Base-by-base conservation (phyloP, 2,113 vertebrate genomes). In the Triplophysa dalaica region DNA sequence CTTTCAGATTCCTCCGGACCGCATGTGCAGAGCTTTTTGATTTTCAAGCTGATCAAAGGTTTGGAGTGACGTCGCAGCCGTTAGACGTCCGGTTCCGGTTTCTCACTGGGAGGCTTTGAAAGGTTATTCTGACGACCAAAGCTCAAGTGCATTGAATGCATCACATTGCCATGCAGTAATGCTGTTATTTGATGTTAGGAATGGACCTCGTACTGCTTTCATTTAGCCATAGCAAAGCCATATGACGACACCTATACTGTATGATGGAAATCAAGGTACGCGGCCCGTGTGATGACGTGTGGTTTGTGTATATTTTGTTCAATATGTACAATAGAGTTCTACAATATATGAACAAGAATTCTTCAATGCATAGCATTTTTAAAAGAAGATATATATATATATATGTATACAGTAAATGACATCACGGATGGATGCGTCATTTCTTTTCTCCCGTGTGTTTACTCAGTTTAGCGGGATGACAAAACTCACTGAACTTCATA, bases 221-320 rank as follows among this genome's bases (percentile, higher is more conserved):
- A 66, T 80, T 80, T 45, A 60, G 73, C 61, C 63, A 64, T 45
- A 81, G 73, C 91, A 94, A 98, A 98, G 97, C 96, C 96, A 98
- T 98, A 98, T 94, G 93, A 94, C 87, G 91, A 89, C 92, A 91
- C 89, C 89, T 93, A 93, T 48, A 38, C 22, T 22, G 38, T 67
- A 50, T 33, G 52, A 22, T 19, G 54, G 54, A 10, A 58, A 21
- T 58, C 54, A 21, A 58, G 54, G 54, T n/a, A 58, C 16, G 19
- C 9, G 54, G 19, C 90, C 95, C 94, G 94, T 94, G 91, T 95
- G 93, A 95, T 90, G 89, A 90, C 93, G 87, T 90, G 91, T 93
- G 93, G 92, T 95, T 92, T 93, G 91, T 96, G 93, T 94, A 97
- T 94, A 98, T 96, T 97, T 97, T 96, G 94, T 94, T 92, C 93